A percentile compares a stretch with the other conserved stretches of the same genome.
Conservation (phyloP, 2,113 vertebrate species). For the Pseudopodoces humilis region DNA sequence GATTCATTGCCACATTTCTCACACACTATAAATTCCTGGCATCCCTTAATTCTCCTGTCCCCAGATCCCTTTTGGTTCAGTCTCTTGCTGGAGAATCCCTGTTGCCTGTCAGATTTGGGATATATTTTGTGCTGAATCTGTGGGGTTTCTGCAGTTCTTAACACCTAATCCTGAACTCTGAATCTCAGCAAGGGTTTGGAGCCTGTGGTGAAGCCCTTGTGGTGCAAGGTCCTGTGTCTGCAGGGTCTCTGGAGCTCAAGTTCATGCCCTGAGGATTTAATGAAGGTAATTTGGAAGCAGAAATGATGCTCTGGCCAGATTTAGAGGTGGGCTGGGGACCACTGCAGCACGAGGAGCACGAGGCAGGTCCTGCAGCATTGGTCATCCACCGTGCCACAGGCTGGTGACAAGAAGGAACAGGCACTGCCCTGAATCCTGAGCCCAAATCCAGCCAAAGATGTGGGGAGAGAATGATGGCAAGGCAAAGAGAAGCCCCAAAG, state of each 20-base stretch:
- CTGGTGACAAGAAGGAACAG: background rate
- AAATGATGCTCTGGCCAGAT: background rate
- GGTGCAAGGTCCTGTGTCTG: background rate
- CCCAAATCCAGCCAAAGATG: background rate
- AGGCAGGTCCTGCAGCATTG: background rate
- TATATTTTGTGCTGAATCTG: background rate
- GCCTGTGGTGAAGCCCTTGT: background rate
- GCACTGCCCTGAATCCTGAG: background rate
- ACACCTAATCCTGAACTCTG: background rate
- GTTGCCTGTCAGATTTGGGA: background rate
- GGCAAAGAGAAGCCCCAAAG: background rate
- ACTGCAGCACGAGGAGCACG: rapidly evolving
- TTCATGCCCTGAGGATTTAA: background rate
- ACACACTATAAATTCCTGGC: background rate
- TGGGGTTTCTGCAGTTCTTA: background rate
- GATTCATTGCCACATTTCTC: background rate
- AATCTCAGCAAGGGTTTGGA: background rate
- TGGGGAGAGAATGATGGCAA: background rate
- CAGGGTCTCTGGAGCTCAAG: background rate
- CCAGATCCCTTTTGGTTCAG: background rate
- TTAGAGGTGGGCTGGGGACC: rapidly evolving
- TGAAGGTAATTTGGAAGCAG: background rate
- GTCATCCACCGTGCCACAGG: background rate
- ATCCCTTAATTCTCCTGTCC: background rate
- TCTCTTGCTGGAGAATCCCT: background rate